Conservation (phyloP, 92 coral and sea anemone species). For the Palythoa grandis region DNA sequence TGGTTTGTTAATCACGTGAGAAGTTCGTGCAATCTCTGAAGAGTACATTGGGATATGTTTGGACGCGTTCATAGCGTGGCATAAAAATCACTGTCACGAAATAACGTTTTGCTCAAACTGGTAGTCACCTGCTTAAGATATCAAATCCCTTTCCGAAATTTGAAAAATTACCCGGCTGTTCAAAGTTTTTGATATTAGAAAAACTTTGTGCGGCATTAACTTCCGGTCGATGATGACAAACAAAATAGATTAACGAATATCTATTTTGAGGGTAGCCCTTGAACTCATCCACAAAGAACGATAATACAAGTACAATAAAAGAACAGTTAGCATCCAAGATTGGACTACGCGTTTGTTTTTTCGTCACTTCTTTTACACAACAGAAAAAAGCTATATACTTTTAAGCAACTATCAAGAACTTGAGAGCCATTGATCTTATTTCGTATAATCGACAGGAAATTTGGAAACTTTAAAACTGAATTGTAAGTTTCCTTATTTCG, state of each 20-base stretch:
- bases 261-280: conserved; percentile 24
- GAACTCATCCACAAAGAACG: conserved; percentile 23
- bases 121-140: neutral
- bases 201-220: neutral
- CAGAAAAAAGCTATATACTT: neutral
- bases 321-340: conserved; percentile 6
- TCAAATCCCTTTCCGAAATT: neutral
- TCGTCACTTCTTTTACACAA: neutral
- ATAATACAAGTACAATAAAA: conserved; percentile 9
- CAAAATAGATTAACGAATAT: conserved; percentile 16
- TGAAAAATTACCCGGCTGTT: neutral
- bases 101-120: neutral
- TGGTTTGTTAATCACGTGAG: conserved; percentile 4
- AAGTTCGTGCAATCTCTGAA: neutral
- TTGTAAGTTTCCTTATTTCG: neutral
- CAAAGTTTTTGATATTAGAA: neutral
- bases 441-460: neutral
- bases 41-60: neutral
- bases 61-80: conserved; percentile 13
- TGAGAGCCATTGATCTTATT: neutral
- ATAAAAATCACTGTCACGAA: neutral
- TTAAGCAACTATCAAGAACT: neutral
- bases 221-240: conserved; percentile 4
- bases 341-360: neutral
- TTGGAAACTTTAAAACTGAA: neutral